These are phyloP conservation scores for Ceratosolen solmsi DNA, from an alignment of 1,140 invertebrate genomes.

Conservation along the genomic window DNA sequence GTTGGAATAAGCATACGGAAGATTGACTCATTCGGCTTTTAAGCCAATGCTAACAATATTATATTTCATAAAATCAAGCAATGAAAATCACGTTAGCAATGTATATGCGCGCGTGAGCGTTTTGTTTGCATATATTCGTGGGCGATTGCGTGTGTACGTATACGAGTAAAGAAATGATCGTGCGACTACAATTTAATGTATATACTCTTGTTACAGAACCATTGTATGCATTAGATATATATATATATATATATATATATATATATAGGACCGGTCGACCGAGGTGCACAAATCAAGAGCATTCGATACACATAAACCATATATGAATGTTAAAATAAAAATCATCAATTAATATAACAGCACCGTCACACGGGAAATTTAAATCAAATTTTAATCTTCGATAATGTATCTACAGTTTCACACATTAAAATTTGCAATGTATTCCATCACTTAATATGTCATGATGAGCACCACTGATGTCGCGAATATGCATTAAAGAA, in stretches of 20 bases:
- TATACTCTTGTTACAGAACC: too few species aligned
- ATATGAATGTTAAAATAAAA: slow-evolving; percentile 3
- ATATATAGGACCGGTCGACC: not conserved
- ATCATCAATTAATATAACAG: slow-evolving; percentile 13
- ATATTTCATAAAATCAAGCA: too few species aligned
- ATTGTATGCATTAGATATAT: too few species aligned
- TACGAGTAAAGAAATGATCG: too few species aligned
- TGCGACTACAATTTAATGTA: too few species aligned
- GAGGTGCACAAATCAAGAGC: not conserved
- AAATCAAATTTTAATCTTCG: slow-evolving; percentile 5
- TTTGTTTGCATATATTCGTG: too few species aligned
- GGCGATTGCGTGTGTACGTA: not conserved
- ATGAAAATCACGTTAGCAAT: too few species aligned
- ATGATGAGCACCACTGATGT: not conserved
- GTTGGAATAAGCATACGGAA: too few species aligned
- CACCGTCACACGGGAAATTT: not conserved
- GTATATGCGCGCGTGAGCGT: too few species aligned
- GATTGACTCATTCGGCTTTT: too few species aligned
- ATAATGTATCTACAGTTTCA: not conserved
- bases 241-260: too few species aligned
- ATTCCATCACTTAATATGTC: not conserved
- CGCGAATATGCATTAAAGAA: not conserved
- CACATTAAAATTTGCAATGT: slow-evolving; percentile 1
- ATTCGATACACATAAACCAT: not conserved
- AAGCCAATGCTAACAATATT: too few species aligned